These are phyloP conservation scores for Gopherus evgoodei DNA, from an alignment of 2,113 vertebrate species.

Conservation along the genomic window DNA sequence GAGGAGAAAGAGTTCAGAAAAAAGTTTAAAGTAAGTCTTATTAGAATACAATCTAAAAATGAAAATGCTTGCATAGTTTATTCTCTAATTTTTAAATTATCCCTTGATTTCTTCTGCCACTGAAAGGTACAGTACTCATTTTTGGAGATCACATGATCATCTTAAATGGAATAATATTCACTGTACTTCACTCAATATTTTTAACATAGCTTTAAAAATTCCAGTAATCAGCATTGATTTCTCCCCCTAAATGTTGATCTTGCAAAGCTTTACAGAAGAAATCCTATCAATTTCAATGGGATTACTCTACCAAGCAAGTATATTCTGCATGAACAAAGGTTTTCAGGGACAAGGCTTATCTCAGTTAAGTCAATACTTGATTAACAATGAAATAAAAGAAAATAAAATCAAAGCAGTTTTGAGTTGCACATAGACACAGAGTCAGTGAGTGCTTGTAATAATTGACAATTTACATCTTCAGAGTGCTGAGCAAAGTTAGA, in stretches of 20 bases:
- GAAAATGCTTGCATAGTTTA: not conserved
- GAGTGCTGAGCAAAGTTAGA: not conserved
- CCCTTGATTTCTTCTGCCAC: not conserved
- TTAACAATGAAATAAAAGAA: not conserved
- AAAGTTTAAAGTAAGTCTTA: conserved; percentile 89
- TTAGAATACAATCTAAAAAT: not conserved
- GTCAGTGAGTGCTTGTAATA: not conserved
- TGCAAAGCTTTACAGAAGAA: not conserved
- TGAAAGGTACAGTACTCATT: not conserved
- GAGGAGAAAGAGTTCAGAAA: conserved; percentile 95
- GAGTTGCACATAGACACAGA: not conserved
- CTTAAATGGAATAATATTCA: not conserved
- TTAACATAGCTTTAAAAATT: not conserved
- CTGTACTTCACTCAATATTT: not conserved
- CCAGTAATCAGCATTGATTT: not conserved
- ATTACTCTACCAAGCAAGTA: too few relatives aligned
- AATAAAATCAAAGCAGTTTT: not conserved
- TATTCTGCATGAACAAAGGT: not conserved
- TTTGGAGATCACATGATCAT: not conserved
- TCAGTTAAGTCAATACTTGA: not conserved
- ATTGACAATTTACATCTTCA: not conserved
- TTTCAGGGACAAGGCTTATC: not conserved
- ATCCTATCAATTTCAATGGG: not conserved
- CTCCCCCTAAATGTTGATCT: not conserved
- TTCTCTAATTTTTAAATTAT: not conserved